Conservation (phyloP, 1,140 invertebrate genomes). For the Macrotrachela quadricornifera region DNA sequence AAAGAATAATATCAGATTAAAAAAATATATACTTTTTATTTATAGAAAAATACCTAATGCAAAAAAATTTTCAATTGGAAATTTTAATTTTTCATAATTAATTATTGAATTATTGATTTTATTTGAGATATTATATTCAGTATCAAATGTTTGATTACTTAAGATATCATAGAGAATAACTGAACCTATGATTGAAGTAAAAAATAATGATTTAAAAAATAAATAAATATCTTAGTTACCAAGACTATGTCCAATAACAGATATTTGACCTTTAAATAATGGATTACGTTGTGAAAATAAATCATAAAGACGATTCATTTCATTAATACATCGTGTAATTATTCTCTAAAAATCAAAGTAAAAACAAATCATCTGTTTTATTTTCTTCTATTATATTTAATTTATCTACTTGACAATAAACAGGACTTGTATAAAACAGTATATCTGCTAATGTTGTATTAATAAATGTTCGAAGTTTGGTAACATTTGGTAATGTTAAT, state of each 20-base stretch:
- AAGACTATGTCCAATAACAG: conserved; percentile 69
- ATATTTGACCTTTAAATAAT: conserved; percentile 55
- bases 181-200: no score
- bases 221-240: background rate
- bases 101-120: no score
- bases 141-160: no score
- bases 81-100: conserved; percentile 42
- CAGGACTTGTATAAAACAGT: conserved; percentile 77
- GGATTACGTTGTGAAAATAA: conserved; percentile 62
- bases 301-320: conserved; percentile 60
- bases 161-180: no score
- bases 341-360: conserved; percentile 29
- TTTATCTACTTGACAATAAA: conserved; percentile 53
- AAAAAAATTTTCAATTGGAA: conserved; percentile 62
- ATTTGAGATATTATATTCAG: no score
- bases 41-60: conserved; percentile 42
- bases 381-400: background rate
- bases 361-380: no score
- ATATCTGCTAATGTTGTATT: conserved; percentile 84
- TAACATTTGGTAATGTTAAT: conserved; percentile 72
- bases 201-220: no score
- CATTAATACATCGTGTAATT: conserved; percentile 46
- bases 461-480: conserved; percentile 63
- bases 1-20: no score
- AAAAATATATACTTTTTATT: no score